A percentile compares a stretch with the other conserved stretches of the same genome.
Evolutionary conservation across 2,113 vertebrate genomes (phyloP).

Genomic region (Buteo buteo): DNA sequence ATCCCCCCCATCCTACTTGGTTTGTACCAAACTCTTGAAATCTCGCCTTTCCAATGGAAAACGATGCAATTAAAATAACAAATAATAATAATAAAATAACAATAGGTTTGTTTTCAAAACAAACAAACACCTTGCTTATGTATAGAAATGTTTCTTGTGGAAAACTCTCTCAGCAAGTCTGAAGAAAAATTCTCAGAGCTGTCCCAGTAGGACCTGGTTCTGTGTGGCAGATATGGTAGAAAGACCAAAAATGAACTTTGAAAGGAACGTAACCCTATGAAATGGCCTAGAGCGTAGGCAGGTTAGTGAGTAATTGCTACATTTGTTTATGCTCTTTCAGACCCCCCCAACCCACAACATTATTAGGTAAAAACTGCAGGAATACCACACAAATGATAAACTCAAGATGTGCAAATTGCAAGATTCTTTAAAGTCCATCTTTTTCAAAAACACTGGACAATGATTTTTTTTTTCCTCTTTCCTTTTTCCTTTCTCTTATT

Average conservation of each 20-base stretch:
- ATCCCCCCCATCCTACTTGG: conserved; percentile 6
- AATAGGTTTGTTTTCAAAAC: conserved; percentile 57
- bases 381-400: conserved; percentile 85
- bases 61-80: conserved; percentile 65
- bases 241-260: conserved; percentile 71
- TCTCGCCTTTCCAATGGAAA: conserved; percentile 65
- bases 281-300: conserved; percentile 77
- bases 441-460: conserved; percentile 91
- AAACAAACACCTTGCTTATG: conserved; percentile 68
- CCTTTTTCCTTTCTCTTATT: conserved; percentile 71
- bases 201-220: conserved; percentile 73
- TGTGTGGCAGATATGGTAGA: conserved; percentile 71
- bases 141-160: conserved; percentile 70
- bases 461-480: conserved; percentile 72
- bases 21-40: conserved; percentile 76
- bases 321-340: conserved; percentile 83
- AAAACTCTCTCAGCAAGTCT: conserved; percentile 74
- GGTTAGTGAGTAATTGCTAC: conserved; percentile 92
- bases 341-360: conserved; percentile 74
- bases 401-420: conserved; percentile 99
- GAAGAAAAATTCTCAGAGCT: conserved; percentile 75
- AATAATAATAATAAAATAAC: conserved; percentile 69
- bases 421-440: conserved; percentile 94
- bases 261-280: conserved; percentile 77
- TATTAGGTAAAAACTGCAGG: conserved; percentile 82